Evolutionary conservation across 2,797 vertebrate genomes (phyloP).

Genomic region (Leptatherina wallacei): DNA sequence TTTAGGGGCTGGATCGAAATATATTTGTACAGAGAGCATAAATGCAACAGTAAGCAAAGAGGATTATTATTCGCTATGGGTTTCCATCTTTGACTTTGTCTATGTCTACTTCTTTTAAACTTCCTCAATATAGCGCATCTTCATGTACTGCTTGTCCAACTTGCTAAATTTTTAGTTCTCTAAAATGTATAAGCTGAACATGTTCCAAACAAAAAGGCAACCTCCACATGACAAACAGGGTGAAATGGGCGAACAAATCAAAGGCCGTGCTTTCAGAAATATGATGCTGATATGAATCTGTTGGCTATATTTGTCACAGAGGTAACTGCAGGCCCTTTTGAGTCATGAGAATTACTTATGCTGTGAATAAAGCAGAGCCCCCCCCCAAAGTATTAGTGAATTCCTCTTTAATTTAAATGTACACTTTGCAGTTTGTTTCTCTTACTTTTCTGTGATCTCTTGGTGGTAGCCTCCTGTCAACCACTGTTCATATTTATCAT

Average conservation of each 20-base stretch:
- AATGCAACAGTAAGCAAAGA: constrained; percentile 11
- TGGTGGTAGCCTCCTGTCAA: constrained; percentile 56
- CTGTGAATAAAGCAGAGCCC: background rate
- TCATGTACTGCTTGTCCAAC: constrained; percentile 9
- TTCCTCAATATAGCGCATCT: constrained; percentile 8
- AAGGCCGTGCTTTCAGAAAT: constrained; percentile 44
- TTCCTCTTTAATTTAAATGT: constrained; percentile 47
- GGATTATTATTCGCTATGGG: constrained; percentile 8
- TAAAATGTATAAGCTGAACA: constrained; percentile 20
- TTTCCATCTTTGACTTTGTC: constrained; percentile 7
- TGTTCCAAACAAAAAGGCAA: constrained; percentile 33
- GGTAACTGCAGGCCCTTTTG: constrained; percentile 71
- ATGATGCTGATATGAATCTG: constrained; percentile 49
- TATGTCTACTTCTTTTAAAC: constrained; percentile 10
- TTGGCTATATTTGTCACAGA: constrained; percentile 55
- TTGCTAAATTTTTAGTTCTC: background rate
- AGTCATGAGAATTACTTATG: constrained; percentile 56
- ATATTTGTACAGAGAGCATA: constrained; percentile 21
- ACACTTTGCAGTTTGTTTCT: constrained; percentile 48
- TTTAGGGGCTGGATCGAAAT: constrained; percentile 29
- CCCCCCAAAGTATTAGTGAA: constrained; percentile 26
- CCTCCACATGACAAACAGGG: background rate
- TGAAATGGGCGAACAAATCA: constrained; percentile 48
- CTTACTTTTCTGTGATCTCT: constrained; percentile 49
- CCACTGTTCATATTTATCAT: constrained; percentile 47